A percentile compares a stretch with the other conserved stretches of the same genome.
Conservation (phyloP, 2,888 invertebrate genomes). For the Metalampra italica region DNA sequence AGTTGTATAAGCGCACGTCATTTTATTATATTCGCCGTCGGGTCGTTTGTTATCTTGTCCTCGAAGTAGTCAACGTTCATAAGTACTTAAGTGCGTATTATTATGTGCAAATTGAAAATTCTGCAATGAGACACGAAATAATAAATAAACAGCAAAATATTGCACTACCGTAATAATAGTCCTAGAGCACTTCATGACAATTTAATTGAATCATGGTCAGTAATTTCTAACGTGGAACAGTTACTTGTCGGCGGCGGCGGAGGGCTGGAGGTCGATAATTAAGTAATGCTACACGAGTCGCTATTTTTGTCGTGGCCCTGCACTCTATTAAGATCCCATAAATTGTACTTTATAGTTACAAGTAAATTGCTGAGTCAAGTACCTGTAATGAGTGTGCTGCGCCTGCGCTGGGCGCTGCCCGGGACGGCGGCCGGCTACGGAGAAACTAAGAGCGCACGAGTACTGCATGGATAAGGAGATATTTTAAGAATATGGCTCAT, state of each 20-base stretch:
- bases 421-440: constrained; percentile 16
- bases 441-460: constrained; percentile 21
- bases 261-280: constrained; percentile 33
- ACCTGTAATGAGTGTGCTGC: constrained; percentile 46
- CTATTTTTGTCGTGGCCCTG: constrained; percentile 52
- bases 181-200: constrained; percentile 44
- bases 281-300: constrained; percentile 43
- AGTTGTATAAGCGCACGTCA: not conserved
- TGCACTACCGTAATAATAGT: constrained; percentile 39
- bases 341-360: constrained; percentile 53
- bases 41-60: not conserved
- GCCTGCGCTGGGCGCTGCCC: not conserved
- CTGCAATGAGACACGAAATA: constrained; percentile 22
- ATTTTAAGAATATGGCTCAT: constrained; percentile 50
- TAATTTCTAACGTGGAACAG: constrained; percentile 38
- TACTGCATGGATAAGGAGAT: constrained; percentile 33
- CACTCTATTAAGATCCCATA: constrained; percentile 60
- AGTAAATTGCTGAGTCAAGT: constrained; percentile 62
- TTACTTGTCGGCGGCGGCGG: constrained; percentile 18
- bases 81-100: constrained; percentile 20
- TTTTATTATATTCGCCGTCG: not conserved
- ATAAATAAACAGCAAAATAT: constrained; percentile 36
- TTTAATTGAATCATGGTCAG: constrained; percentile 52
- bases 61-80: constrained; percentile 5
- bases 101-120: constrained; percentile 29